Base-by-base conservation (phyloP, 1,140 invertebrate species). In the Protaetia brevitarsis region DNA sequence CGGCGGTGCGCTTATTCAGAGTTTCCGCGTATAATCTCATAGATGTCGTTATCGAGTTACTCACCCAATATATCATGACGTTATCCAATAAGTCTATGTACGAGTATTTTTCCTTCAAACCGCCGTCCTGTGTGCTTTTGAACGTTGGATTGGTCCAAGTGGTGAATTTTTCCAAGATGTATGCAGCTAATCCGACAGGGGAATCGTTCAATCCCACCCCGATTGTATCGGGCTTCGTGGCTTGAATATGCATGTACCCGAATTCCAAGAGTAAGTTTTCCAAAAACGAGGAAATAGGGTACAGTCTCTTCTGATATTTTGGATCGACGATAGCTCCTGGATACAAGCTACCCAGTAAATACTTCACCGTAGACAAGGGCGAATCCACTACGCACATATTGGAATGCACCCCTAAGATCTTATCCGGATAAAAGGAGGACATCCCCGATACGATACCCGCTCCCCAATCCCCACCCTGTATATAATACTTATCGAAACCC, bases 151-250 rank as follows among this genome's bases (percentile, higher is more conserved):
- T 81, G 0, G 88, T 88, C 75, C 85, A 88, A 0, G 83, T 82
- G 1, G 88, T 85, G 71, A 90, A 90, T 74, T 90, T 91, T 74
- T 92, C 90, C 1, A 92, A 73, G 13, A 91, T 84, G 70, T 91
- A 92, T 4, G 87, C 87, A 11, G 88, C 87, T 1, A 91, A 74
- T 0, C 88, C 89, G 3, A 82, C 77, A 0, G 90, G 90, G 1
- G 86, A 87, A 74, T 87, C 85, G 65, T 77, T 76, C 10, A 86
- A 73, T 7, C 76, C 83, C 8, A 84, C 79, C 37, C 91, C 93
- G 63, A 96, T 81, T 10, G 95, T 97, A 74, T 97, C 94, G 7
- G 95, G 95, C 78, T 95, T 96, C 0, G 92, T 94, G 1, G 92
- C 82, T 80, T 97, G 95, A 28, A 96, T 77, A 74, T 95, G 91